A percentile compares a stretch with the other conserved stretches of the same genome.
These are phyloP conservation scores for Holocentrus rufus DNA, from an alignment of 2,797 vertebrate species.

Conservation along the genomic window DNA sequence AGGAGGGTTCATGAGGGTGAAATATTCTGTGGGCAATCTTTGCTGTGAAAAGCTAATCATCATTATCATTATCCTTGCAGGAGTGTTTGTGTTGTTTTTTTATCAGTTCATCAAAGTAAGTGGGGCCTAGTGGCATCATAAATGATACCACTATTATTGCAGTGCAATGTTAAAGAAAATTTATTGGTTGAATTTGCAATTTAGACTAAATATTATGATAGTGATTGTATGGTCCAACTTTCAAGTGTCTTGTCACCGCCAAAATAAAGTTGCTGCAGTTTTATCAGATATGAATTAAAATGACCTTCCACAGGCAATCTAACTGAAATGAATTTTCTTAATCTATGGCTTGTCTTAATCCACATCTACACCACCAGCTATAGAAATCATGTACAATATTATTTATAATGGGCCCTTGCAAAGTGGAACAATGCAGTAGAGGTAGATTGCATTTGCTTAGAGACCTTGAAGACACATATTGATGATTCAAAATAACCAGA, in stretches of 20 bases:
- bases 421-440: slow-evolving; percentile 1
- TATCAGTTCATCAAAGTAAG: background rate
- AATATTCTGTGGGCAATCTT: background rate
- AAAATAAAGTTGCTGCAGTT: background rate
- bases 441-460: background rate
- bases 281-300: background rate
- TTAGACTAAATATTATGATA: background rate
- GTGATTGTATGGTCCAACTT: background rate
- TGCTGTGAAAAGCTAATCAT: background rate
- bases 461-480: background rate
- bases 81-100: slow-evolving; percentile 19
- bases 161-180: background rate
- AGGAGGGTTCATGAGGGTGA: background rate
- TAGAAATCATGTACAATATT: background rate
- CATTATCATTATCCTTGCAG: slow-evolving; percentile 11
- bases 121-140: background rate
- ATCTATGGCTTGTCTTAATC: background rate
- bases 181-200: background rate
- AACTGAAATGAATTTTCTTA: background rate
- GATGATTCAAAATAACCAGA: background rate
- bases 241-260: slow-evolving; percentile 10
- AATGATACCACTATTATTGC: background rate
- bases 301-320: background rate
- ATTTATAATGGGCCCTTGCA: background rate
- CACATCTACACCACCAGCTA: background rate